Percentiles rank a stretch among this genome's conserved stretches.
phyloP scores from a whole-genome alignment of 1,140 invertebrate species.

The Aphaenogaster floridana region DNA sequence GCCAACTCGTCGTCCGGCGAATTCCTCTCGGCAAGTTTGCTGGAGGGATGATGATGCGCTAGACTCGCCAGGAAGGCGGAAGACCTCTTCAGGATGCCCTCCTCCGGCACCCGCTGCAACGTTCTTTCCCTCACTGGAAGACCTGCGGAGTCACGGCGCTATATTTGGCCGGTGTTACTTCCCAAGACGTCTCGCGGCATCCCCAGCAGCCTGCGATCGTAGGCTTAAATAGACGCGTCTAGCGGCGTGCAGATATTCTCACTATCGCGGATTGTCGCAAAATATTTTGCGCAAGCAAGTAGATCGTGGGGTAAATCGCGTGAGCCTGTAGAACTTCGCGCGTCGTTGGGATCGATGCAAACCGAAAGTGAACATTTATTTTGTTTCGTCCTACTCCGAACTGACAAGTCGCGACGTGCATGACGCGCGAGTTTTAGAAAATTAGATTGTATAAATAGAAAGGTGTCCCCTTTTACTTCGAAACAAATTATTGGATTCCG shows the following conservation, averaged over 20 bases:
- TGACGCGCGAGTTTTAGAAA: slow-evolving; percentile 8
- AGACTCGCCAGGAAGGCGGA: slow-evolving; percentile 77
- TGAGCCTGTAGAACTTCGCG: background rate
- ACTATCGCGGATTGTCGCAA: background rate
- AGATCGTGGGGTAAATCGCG: background rate
- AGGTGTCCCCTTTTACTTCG: background rate
- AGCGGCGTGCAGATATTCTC: background rate
- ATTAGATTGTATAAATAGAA: slow-evolving; percentile 13
- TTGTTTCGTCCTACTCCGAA: background rate
- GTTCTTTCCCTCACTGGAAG: slow-evolving; percentile 36
- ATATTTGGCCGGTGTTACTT: slow-evolving; percentile 54
- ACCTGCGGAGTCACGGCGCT: slow-evolving; percentile 45
- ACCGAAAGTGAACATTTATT: slow-evolving; percentile 1
- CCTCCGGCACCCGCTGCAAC: slow-evolving; percentile 51
- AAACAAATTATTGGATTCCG: background rate
- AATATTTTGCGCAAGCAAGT: background rate
- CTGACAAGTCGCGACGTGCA: background rate
- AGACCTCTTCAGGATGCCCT: slow-evolving; percentile 78
- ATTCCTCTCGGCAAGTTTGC: slow-evolving; percentile 32
- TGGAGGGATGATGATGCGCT: slow-evolving; percentile 68
- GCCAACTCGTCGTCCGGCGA: background rate
- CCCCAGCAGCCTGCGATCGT: background rate
- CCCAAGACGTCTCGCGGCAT: background rate
- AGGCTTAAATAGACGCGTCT: slow-evolving; percentile 48
- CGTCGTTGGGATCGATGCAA: background rate